Conservation (phyloP, 1,140 invertebrate genomes). For the Acyrthosiphon pisum region DNA sequence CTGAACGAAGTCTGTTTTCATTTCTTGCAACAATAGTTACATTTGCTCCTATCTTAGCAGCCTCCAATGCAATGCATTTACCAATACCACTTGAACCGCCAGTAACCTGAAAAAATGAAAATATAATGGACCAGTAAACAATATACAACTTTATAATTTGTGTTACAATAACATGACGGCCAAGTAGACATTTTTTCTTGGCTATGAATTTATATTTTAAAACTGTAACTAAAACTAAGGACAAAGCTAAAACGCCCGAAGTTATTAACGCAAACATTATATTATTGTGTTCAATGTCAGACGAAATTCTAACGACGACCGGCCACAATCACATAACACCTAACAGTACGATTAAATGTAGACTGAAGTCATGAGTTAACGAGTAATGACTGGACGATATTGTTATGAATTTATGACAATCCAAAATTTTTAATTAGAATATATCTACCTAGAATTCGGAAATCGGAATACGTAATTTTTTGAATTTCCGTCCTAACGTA, state of each 20-base stretch:
- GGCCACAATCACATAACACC: not conserved
- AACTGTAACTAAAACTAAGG: not conserved
- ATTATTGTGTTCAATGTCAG: not conserved
- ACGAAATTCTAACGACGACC: not conserved
- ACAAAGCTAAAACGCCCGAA: not conserved
- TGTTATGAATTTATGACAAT: not conserved
- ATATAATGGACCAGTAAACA: not conserved
- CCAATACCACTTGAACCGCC: slow-evolving; percentile 97
- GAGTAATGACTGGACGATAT: not conserved
- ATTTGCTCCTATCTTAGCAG: slow-evolving; percentile 79
- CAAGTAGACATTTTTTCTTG: not conserved
- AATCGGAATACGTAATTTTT: slow-evolving; percentile 5
- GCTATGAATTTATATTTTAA: not conserved
- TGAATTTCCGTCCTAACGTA: slow-evolving; percentile 25
- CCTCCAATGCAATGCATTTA: slow-evolving; percentile 79
- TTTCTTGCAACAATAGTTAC: slow-evolving; percentile 90
- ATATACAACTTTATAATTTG: not conserved
- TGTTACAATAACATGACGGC: slow-evolving; percentile 23
- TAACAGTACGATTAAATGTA: not conserved
- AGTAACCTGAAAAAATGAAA: slow-evolving; percentile 68
- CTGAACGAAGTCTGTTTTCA: slow-evolving; percentile 70
- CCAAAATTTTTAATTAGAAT: not conserved
- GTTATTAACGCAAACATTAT: not conserved
- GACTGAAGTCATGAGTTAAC: not conserved
- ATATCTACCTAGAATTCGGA: not conserved